phyloP scores from a whole-genome alignment of 2,113 vertebrate genomes.

The Brevimyrus niger region DNA sequence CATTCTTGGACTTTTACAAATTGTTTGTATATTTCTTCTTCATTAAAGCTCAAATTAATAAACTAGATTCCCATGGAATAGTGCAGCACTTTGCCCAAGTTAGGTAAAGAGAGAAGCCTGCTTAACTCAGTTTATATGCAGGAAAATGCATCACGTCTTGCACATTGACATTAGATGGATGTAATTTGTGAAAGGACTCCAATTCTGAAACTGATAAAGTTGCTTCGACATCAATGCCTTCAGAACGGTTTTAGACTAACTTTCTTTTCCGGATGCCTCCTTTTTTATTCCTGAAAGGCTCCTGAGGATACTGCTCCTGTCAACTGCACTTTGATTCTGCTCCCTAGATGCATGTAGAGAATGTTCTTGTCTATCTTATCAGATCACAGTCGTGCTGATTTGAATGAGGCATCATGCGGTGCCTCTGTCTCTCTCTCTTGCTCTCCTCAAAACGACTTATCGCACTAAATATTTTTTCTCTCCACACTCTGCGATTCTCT shows the following conservation, averaged over 20 bases:
- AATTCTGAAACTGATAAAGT: neutral
- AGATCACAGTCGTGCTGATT: slow-evolving; percentile 56
- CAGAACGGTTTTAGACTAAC: slow-evolving; percentile 2
- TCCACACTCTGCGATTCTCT: neutral
- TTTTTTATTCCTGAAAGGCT: neutral
- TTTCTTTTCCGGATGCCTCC: neutral
- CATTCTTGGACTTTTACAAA: slow-evolving; percentile 3
- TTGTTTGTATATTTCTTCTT: slow-evolving; percentile 10
- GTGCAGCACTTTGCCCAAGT: neutral
- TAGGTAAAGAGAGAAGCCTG: neutral
- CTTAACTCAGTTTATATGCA: neutral
- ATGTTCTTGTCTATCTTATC: slow-evolving; percentile 65
- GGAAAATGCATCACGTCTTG: neutral
- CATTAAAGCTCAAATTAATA: slow-evolving; percentile 13
- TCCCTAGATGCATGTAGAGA: slow-evolving; percentile 51
- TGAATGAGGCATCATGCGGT: slow-evolving; percentile 29
- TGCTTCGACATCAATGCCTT: neutral
- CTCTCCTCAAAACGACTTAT: slow-evolving; percentile 29
- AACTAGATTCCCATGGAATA: neutral
- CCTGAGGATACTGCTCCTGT: slow-evolving; percentile 54
- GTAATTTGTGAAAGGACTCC: neutral
- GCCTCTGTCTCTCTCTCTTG: slow-evolving; percentile 54
- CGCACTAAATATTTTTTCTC: neutral
- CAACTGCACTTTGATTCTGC: slow-evolving; percentile 51
- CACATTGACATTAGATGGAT: neutral